Base-by-base conservation (phyloP, 2,888 invertebrate genomes). In the Plutella xylostella region DNA sequence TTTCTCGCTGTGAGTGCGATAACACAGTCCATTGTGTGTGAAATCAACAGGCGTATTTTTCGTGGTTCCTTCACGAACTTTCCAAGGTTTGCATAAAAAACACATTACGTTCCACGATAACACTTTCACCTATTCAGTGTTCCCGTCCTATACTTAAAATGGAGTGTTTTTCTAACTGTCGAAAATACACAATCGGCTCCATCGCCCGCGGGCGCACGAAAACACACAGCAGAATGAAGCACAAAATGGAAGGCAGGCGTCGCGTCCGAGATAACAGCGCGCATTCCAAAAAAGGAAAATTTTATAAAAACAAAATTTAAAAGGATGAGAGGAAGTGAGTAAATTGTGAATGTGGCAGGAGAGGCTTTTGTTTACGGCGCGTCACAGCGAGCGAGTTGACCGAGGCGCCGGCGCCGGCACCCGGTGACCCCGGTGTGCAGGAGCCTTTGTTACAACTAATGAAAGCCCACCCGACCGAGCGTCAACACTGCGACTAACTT, bases 321-420 rank as follows among this genome's bases (percentile, higher is more conserved):
- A 73, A 72, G 68, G 67, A 61, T 69, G 63, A 63, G 61, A 62
- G 67, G 63, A 65, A 68, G 65, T 63, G 67, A 72, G 72, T 73
- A 71, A 74, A 76, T 77, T 75, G 74, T 73, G 71, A 68, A 74
- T 76, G 68, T 69, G 65, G 62, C 63, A 57, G 59, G 63, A 63
- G 65, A 59, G 62, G 58, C 70, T 67, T 76, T 73, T 77, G 73
- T 74, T 68, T 69, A 61, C 5, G 4, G n/a, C n/a, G n/a, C 9
- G 12, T 33, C 33, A 6, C 33, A 11, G 25, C 25, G 25, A 5
- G 25, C 25, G 25, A 7, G 6, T 25, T 25, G 6, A 25, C 25
- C n/a, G n/a, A n/a, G 25, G 25, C 25, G 9, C n/a, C 25, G 25
- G 25, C 6, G 25, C 25, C 11, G 25, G 6, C 11, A 25, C 25